Evolutionary conservation across 2,797 vertebrate genomes (phyloP), one percentile per base, ranked within the genome.

Genomic region (Xenops minutus): DNA sequence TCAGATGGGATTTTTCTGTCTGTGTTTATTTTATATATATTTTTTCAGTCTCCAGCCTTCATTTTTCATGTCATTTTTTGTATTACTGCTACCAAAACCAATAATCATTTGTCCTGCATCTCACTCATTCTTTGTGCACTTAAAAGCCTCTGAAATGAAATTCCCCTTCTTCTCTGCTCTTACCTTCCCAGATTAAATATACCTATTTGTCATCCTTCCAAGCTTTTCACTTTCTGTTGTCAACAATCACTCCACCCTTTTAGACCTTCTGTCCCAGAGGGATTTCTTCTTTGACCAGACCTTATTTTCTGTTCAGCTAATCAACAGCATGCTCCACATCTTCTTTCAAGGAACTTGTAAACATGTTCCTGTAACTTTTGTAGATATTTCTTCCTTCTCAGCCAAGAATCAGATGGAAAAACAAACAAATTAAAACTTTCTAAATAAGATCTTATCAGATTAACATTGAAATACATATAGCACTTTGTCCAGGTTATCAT

Each of bases 141-240:
- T 96, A 94, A 94, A 92, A 94, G 73, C 82, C 30, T 89, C 76
- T 41, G 88, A 92, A 95, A 96, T 94, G 61, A 95, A 96, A 89
- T 95, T 92, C 79, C 20, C 34, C 37, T 85, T 77, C 64, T 87
- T 95, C 73, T 93, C 55, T 88, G 62, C 54, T 94, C n/a, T 91
- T 95, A 91, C 66, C 73, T 80, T 93, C 67, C 64, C 26, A 73
- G 91, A 89, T 92, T 89, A 92, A 94, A 91, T 91, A 94, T 54
- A 89, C 41, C 79, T 94, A 96, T 94, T 96, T 88, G 66, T 96
- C 93, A 96, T 94, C 73, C 21, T 83, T 89, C 72, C 55, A 95
- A 92, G 62, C 54, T 95, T 89, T 89, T 66, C 51, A 79, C 83
- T 93, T 95, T 75, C 54, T 94, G 48, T 85, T 91, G 71, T 80